phyloP scores from a whole-genome alignment of 2,888 invertebrate genomes.

The Pheosia gnoma region DNA sequence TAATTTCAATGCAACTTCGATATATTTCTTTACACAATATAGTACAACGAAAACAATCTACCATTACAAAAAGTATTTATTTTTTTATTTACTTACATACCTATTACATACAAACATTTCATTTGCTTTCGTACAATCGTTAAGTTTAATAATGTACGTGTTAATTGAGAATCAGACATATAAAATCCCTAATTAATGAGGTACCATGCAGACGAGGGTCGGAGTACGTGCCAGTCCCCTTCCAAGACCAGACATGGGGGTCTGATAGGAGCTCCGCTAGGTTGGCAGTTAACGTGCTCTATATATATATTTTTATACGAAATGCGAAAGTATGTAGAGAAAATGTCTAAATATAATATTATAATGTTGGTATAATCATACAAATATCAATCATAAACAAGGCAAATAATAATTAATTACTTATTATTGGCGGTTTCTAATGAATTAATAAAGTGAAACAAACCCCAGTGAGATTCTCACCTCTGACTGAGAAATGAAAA shows the following conservation, averaged over 20 bases:
- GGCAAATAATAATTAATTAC: not conserved
- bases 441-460: not conserved
- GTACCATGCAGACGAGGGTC: not conserved
- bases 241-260: not conserved
- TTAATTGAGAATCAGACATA: not conserved
- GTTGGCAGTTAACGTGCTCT: not conserved
- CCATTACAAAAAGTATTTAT: no score
- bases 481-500: not conserved
- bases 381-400: no score
- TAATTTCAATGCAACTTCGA: no score
- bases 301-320: not conserved
- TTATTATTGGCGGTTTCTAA: not conserved
- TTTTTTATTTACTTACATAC: no score
- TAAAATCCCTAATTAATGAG: not conserved
- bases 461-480: conserved; percentile 1
- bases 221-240: not conserved
- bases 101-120: no score
- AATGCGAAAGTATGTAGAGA: no score
- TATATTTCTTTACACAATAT: no score
- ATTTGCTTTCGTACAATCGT: not conserved
- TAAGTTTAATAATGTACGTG: not conserved
- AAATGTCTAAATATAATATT: no score
- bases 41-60: no score
- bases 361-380: no score
- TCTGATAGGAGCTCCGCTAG: not conserved